A percentile compares a stretch with the other conserved stretches of the same genome.
Evolutionary conservation across 2,113 vertebrate genomes (phyloP).

Genomic region (Chloroceryle aenea): DNA sequence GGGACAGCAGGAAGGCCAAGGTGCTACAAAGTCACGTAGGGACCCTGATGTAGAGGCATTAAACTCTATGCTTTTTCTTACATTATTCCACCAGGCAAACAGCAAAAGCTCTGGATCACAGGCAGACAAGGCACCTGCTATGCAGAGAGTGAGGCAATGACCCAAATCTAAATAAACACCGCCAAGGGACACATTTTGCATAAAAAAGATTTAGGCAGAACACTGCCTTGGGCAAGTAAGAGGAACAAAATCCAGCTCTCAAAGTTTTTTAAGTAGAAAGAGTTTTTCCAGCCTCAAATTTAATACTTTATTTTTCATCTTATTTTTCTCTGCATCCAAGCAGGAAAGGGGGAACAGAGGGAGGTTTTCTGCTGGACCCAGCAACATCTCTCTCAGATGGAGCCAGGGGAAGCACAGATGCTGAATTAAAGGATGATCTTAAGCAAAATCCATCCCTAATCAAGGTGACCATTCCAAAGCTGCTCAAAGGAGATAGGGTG

Average conservation of each 20-base stretch:
- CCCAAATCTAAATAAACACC: not conserved
- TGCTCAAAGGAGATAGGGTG: not conserved
- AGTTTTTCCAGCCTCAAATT: not conserved
- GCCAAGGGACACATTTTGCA: not conserved
- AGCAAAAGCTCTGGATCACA: not conserved
- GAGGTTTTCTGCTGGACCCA: not conserved
- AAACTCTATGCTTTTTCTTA: not conserved
- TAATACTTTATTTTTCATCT: too few species aligned
- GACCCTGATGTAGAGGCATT: accelerated
- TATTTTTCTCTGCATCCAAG: accelerated
- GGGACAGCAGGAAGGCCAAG: not conserved
- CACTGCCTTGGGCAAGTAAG: not conserved
- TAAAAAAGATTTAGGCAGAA: not conserved
- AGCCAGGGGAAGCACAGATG: not conserved
- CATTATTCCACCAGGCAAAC: not conserved
- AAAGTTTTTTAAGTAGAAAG: not conserved
- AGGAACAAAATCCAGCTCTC: not conserved
- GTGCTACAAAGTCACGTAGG: accelerated
- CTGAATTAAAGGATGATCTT: not conserved
- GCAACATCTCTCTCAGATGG: not conserved
- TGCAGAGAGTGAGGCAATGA: not conserved
- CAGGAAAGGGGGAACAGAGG: not conserved
- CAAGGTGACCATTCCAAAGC: not conserved
- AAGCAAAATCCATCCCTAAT: not conserved
- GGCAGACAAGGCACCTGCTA: accelerated